These are phyloP conservation scores for Galeruca laticollis DNA, from an alignment of 2,888 invertebrate genomes.

Conservation along the genomic window DNA sequence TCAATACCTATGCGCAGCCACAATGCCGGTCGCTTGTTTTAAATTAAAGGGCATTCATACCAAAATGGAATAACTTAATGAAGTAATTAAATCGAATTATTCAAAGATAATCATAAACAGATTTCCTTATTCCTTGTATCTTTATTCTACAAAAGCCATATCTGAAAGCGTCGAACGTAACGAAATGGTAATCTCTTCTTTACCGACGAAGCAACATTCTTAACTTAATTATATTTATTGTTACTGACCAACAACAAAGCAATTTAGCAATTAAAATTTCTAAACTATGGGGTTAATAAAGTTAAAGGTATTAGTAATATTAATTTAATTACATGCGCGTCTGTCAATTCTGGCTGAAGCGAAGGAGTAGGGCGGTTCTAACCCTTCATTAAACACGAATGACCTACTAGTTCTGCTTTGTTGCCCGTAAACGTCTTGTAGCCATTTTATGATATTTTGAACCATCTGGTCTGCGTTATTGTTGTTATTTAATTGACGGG, in stretches of 20 bases:
- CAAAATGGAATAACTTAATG: too few species aligned
- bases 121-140: too few species aligned
- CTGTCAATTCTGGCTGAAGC: slow-evolving; percentile 36
- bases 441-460: slow-evolving; percentile 80
- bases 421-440: slow-evolving; percentile 78
- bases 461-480: slow-evolving; percentile 78
- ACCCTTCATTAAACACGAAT: slow-evolving; percentile 9
- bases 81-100: too few species aligned
- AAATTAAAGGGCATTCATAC: too few species aligned
- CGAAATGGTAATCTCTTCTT: too few species aligned
- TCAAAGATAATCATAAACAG: too few species aligned
- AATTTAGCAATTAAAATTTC: neutral
- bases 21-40: too few species aligned
- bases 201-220: too few species aligned
- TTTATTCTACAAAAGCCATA: too few species aligned
- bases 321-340: slow-evolving; percentile 46
- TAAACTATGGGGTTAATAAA: neutral
- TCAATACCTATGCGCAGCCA: too few species aligned
- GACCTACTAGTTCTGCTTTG: slow-evolving; percentile 69
- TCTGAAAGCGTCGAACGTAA: too few species aligned
- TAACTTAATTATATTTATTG: too few species aligned
- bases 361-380: slow-evolving; percentile 26
- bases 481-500: slow-evolving; percentile 31
- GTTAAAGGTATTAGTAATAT: slow-evolving; percentile 32
- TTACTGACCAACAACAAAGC: neutral